These are phyloP conservation scores for Poliocrania exsul DNA, from an alignment of 2,797 vertebrate species.

Conservation along the genomic window DNA sequence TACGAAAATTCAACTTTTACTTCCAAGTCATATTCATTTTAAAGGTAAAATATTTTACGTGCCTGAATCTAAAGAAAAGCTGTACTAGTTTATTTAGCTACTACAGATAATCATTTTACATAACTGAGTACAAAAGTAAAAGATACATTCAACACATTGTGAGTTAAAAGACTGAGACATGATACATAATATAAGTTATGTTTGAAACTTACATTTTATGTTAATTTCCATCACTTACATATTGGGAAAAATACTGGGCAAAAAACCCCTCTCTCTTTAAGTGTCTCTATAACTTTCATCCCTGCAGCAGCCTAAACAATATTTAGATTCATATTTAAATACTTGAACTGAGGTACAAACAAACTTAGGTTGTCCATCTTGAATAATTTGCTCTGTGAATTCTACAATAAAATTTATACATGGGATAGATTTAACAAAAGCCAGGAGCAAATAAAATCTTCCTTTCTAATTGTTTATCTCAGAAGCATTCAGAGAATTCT, in stretches of 20 bases:
- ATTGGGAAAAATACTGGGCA: neutral
- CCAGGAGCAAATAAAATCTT: neutral
- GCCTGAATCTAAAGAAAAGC: neutral
- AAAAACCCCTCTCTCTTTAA: neutral
- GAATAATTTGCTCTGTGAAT: neutral
- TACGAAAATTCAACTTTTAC: neutral
- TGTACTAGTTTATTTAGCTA: neutral
- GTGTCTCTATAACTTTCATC: neutral
- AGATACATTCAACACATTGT: neutral
- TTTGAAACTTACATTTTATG: neutral
- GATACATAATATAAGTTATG: neutral
- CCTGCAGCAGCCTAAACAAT: neutral
- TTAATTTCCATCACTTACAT: neutral
- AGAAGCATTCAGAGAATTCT: neutral
- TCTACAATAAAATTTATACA: neutral
- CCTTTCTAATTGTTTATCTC: neutral
- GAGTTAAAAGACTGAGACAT: neutral
- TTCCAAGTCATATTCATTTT: neutral
- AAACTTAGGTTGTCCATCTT: neutral
- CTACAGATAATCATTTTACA: neutral
- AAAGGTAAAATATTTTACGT: neutral
- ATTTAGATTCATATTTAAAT: neutral
- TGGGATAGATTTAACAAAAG: neutral
- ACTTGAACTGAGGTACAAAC: neutral
- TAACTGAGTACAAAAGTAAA: neutral